Base-by-base conservation (phyloP, 2,888 invertebrate species). In the Clanis bilineata region DNA sequence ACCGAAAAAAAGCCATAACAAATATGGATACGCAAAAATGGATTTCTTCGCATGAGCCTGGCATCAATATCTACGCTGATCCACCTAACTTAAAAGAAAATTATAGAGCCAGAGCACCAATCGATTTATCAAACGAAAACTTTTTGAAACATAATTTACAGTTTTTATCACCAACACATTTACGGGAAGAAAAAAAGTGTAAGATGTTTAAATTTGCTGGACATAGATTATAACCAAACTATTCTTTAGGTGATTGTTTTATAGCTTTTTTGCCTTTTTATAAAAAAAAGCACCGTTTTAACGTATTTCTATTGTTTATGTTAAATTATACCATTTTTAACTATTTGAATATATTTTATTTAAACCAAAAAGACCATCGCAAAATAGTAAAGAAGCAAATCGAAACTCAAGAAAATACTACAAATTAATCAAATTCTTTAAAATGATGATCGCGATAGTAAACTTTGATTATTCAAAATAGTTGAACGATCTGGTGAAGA, bases 131-230 rank as follows among this genome's bases (percentile, higher is more conserved):
- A 32, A 63, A 64, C 4, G 62, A 61, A 47, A 47, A 15, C 28
- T 23, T 56, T 41, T 36, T 55, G 22, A 63, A 56, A 38, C 51
- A 73, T 71, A 86, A 81, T 59, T 62, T 83, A 39, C 75, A 77
- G 58, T 71, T 73, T 59, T 64, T 81, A 28, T 63, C 76, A 6
- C 72, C 76, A 23, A 76, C 74, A 62, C 79, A 81, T 62, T 62
- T 78, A 45, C 70, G 74, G 58, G 79, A 84, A 18, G 86, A 86
- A 62, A 88, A 82, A 79, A 84, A 84, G 66, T 63, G 68, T 62
- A 90, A 88, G 78, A 90, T 88, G 86, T 86, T 86, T 60, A 88
- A 86, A 79, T 73, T 90, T 28, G 86, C 89, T 58, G 82, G 89
- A 38, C 90, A 90, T 66, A 82, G 78, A 66, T 66, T 88, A 39